Conservation (phyloP, 2,113 vertebrate species). For the Talpa occidentalis region DNA sequence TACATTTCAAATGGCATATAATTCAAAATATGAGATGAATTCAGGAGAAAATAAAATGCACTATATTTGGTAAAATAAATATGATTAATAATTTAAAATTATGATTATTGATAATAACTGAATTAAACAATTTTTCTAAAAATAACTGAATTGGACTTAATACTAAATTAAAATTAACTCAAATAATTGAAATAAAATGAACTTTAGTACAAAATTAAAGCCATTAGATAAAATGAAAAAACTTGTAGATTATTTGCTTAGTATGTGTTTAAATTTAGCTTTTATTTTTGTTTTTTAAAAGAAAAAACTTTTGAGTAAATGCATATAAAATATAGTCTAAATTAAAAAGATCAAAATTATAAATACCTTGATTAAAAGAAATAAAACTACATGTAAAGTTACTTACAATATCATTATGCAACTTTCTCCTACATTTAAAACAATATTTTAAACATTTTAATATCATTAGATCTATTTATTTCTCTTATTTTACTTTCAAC, state of each 20-base stretch:
- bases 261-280: neutral
- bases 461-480: neutral
- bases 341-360: neutral
- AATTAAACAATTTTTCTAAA: neutral
- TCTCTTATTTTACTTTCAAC: neutral
- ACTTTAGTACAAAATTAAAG: neutral
- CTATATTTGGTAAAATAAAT: neutral
- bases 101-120: neutral
- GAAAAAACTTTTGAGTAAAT: neutral
- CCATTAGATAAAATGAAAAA: neutral
- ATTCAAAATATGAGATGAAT: neutral
- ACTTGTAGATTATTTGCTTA: neutral
- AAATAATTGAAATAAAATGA: conserved; percentile 3
- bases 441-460: neutral
- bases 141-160: neutral
- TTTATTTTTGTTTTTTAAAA: neutral
- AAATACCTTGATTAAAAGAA: neutral
- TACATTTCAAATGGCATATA: neutral
- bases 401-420: neutral
- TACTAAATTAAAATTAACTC: neutral
- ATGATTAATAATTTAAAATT: too few species aligned
- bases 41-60: neutral
- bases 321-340: neutral
- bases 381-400: neutral
- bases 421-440: neutral